phyloP scores from a whole-genome alignment of 2,888 invertebrate genomes.

The Troides aeacus region DNA sequence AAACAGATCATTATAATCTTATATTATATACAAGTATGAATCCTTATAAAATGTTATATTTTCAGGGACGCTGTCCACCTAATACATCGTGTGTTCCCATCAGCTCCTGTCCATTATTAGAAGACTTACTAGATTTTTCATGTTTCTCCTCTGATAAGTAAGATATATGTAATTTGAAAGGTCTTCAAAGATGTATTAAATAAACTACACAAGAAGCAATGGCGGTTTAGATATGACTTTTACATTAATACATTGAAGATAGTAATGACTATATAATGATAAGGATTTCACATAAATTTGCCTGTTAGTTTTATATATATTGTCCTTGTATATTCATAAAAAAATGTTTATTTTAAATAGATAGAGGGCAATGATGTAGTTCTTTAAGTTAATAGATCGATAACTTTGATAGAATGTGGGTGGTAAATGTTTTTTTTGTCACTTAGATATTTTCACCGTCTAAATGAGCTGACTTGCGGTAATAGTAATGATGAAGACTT shows the following conservation, averaged over 20 bases:
- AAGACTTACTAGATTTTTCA: constrained; percentile 78
- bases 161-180: constrained; percentile 27
- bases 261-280: too few relatives aligned
- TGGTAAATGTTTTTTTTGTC: too few relatives aligned
- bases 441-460: constrained; percentile 72
- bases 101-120: constrained; percentile 77
- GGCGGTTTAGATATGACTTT: too few relatives aligned
- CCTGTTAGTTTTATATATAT: too few relatives aligned
- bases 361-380: too few relatives aligned
- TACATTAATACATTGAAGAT: too few relatives aligned
- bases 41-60: constrained; percentile 30
- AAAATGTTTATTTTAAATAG: too few relatives aligned
- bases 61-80: constrained; percentile 66
- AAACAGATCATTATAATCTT: background rate
- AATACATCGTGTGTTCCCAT: constrained; percentile 77
- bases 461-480: constrained; percentile 81
- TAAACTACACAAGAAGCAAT: too few relatives aligned
- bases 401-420: background rate
- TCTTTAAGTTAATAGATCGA: background rate
- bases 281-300: too few relatives aligned
- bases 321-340: too few relatives aligned
- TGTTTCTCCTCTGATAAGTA: constrained; percentile 82
- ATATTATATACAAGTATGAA: background rate
- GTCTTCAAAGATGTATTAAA: too few relatives aligned
- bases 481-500: constrained; percentile 78